A percentile compares a stretch with the other conserved stretches of the same genome.
Evolutionary conservation across 1,140 invertebrate species (phyloP).

Genomic region (Reticulitermes speratus): DNA sequence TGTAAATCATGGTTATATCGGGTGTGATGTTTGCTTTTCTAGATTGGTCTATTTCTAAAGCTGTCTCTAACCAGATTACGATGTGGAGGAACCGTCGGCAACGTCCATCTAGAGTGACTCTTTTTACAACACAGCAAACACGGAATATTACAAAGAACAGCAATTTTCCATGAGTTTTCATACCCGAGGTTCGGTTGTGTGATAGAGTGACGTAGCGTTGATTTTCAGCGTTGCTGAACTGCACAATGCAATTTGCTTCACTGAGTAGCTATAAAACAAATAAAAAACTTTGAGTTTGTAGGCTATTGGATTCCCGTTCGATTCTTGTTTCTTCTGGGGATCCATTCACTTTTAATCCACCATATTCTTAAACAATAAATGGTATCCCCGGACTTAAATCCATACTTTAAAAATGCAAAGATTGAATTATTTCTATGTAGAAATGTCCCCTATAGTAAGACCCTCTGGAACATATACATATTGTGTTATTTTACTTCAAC

Average conservation of each 20-base stretch:
- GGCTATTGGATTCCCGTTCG: too few species aligned
- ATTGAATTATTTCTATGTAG: too few species aligned
- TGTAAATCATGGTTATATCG: background rate
- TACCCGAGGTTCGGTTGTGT: background rate
- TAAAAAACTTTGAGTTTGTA: background rate
- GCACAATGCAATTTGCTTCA: background rate
- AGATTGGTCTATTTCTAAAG: conserved; percentile 7
- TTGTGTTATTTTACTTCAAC: too few species aligned
- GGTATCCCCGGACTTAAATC: too few species aligned
- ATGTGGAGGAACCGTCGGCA: background rate
- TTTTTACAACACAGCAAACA: background rate
- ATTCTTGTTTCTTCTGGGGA: too few species aligned
- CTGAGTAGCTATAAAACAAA: background rate
- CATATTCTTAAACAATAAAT: too few species aligned
- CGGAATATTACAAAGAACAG: conserved; percentile 15
- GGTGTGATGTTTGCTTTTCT: background rate
- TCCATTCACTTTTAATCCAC: too few species aligned
- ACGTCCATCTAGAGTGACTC: background rate
- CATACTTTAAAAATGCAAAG: too few species aligned
- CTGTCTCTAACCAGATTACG: background rate
- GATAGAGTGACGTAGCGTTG: background rate
- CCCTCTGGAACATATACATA: too few species aligned
- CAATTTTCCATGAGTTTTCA: background rate
- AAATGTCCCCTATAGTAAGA: too few species aligned
- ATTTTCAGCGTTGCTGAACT: background rate